These are phyloP conservation scores for Cottus gobio DNA, from an alignment of 2,113 vertebrate genomes.

Conservation along the genomic window DNA sequence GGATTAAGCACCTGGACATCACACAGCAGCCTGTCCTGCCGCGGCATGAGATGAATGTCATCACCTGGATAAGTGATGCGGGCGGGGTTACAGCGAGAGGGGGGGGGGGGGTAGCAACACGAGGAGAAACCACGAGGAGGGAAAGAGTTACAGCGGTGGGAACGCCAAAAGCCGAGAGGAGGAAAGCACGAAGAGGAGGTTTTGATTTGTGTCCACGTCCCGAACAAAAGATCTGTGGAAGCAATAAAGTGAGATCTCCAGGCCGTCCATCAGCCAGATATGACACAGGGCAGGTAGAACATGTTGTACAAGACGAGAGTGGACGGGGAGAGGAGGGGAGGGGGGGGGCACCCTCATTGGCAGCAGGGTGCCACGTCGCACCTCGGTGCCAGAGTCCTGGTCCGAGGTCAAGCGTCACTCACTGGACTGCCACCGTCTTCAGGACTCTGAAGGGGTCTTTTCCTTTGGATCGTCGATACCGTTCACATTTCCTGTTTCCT, in stretches of 20 bases:
- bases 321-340: too few species aligned
- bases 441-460: too few species aligned
- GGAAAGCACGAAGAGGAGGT: constrained; percentile 1
- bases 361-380: constrained; percentile 61
- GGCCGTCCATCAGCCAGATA: constrained; percentile 26
- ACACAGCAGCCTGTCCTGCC: constrained; percentile 24
- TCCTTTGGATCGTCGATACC: too few species aligned
- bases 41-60: constrained; percentile 61
- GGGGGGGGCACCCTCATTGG: constrained; percentile 51
- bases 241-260: constrained; percentile 16
- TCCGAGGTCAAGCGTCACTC: too few species aligned
- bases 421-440: too few species aligned
- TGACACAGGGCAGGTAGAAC: constrained; percentile 22
- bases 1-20: constrained; percentile 65
- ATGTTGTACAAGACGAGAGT: constrained; percentile 12
- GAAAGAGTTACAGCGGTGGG: not conserved
- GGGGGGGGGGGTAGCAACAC: constrained; percentile 71
- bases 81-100: not conserved
- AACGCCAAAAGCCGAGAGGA: not conserved
- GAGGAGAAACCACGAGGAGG: constrained; percentile 56
- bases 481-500: too few species aligned
- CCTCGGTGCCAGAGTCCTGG: too few species aligned
- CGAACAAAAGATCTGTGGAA: constrained; percentile 7
- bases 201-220: not conserved
- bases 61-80: constrained; percentile 53